Evolutionary conservation across 2,888 invertebrate species (phyloP).

Genomic region (Parnassius mnemosyne): DNA sequence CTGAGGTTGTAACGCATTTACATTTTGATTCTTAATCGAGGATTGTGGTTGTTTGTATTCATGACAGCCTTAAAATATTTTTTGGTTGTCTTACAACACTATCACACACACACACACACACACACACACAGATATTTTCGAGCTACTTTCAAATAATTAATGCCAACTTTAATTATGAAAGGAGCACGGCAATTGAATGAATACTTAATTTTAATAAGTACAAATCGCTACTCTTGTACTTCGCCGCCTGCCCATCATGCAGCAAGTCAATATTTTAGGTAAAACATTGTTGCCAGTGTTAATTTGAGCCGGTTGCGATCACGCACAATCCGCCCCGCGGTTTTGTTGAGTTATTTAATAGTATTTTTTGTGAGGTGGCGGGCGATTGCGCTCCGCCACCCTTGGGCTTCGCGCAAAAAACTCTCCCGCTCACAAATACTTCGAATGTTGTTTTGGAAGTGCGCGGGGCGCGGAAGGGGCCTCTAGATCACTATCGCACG

Average conservation of each 20-base stretch:
- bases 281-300: slow-evolving; percentile 65
- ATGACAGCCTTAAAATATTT: no score
- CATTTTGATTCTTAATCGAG: no score
- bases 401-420: slow-evolving; percentile 78
- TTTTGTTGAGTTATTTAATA: slow-evolving; percentile 77
- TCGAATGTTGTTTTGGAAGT: slow-evolving; percentile 73
- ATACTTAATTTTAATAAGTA: no score
- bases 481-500: slow-evolving; percentile 74
- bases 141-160: no score
- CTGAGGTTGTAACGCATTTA: no score
- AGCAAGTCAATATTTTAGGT: slow-evolving; percentile 43
- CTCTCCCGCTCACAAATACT: slow-evolving; percentile 74
- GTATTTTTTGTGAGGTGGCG: slow-evolving; percentile 75
- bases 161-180: no score
- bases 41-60: no score
- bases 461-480: slow-evolving; percentile 47
- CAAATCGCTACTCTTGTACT: not conserved
- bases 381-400: slow-evolving; percentile 77
- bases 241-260: slow-evolving; percentile 19
- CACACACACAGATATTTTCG: no score
- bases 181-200: no score
- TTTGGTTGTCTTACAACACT: no score
- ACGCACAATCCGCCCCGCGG: slow-evolving; percentile 71
- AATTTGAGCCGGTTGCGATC: slow-evolving; percentile 74
- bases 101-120: no score